Evolutionary conservation across 1,140 invertebrate genomes (phyloP).

Genomic region (Amyelois transitella): DNA sequence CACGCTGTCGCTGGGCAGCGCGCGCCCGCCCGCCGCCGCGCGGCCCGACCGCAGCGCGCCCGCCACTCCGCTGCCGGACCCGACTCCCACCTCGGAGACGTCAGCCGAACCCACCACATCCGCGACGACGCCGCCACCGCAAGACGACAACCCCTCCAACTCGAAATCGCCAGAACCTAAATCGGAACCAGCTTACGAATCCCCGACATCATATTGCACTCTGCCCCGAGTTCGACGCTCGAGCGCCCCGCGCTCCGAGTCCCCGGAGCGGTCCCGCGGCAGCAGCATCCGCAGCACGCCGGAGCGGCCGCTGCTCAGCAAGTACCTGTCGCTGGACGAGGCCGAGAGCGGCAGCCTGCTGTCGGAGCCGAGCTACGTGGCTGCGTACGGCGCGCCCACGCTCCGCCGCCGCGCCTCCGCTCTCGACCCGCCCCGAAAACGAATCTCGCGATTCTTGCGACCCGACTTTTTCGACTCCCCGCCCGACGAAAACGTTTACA

Average conservation of each 20-base stretch:
- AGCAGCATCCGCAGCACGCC: constrained; percentile 43
- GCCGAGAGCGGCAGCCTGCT: constrained; percentile 49
- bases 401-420: constrained; percentile 29
- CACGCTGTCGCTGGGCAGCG: constrained; percentile 73
- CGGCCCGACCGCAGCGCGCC: constrained; percentile 7
- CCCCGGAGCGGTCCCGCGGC: constrained; percentile 13
- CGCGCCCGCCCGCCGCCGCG: constrained; percentile 12
- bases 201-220: constrained; percentile 31
- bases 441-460: constrained; percentile 82
- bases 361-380: constrained; percentile 56
- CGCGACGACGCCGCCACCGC: constrained; percentile 1
- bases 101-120: not conserved
- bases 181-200: constrained; percentile 1
- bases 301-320: constrained; percentile 75
- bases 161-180: not conserved
- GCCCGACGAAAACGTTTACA: constrained; percentile 80
- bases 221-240: constrained; percentile 21
- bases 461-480: constrained; percentile 87
- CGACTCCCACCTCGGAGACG: not conserved
- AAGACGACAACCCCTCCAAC: constrained; percentile 7
- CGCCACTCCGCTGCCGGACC: constrained; percentile 5
- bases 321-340: constrained; percentile 66
- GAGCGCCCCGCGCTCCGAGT: constrained; percentile 3
- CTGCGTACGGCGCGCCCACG: constrained; percentile 43
- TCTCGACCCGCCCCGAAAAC: constrained; percentile 65